Conservation (phyloP, 2,888 invertebrate species). For the Trichogramma evanescens region DNA sequence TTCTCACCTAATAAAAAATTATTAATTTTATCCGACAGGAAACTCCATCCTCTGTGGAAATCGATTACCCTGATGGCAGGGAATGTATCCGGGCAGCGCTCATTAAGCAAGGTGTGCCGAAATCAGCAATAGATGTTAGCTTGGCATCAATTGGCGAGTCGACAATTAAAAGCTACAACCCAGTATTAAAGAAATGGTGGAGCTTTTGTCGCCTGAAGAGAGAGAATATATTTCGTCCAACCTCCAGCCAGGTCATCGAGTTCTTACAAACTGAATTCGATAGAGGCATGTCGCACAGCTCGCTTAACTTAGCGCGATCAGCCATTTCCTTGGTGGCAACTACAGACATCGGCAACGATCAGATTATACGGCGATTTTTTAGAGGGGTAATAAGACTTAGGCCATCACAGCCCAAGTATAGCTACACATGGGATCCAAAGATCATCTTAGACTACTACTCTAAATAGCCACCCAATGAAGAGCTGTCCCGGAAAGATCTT, state of each 20-base stretch:
- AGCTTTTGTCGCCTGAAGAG: too few relatives aligned
- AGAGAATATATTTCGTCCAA: background rate
- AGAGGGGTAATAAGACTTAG: conserved; percentile 8
- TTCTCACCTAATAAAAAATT: too few relatives aligned
- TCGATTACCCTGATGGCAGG: too few relatives aligned
- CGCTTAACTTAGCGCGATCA: conserved; percentile 9
- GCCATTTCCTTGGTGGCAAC: conserved; percentile 12
- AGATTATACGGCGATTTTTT: conserved; percentile 11
- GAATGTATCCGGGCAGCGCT: too few relatives aligned
- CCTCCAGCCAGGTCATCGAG: background rate
- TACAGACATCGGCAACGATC: conserved; percentile 14
- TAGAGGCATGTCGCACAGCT: conserved; percentile 6
- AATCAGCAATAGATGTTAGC: too few relatives aligned
- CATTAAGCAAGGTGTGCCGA: too few relatives aligned
- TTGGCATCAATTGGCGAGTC: too few relatives aligned
- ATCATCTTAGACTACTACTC: conserved; percentile 3
- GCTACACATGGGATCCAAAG: conserved; percentile 10
- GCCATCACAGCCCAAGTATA: conserved; percentile 9
- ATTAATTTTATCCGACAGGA: too few relatives aligned
- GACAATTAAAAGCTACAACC: too few relatives aligned
- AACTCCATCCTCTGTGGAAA: too few relatives aligned
- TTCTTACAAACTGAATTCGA: background rate
- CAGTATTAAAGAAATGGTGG: too few relatives aligned
- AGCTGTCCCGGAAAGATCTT: conserved; percentile 15
- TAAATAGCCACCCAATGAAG: background rate